Percentiles rank a stretch among this genome's conserved stretches.
phyloP scores from a whole-genome alignment of 64 coral and sea anemone species.

The Astreopora myriophthalma region DNA sequence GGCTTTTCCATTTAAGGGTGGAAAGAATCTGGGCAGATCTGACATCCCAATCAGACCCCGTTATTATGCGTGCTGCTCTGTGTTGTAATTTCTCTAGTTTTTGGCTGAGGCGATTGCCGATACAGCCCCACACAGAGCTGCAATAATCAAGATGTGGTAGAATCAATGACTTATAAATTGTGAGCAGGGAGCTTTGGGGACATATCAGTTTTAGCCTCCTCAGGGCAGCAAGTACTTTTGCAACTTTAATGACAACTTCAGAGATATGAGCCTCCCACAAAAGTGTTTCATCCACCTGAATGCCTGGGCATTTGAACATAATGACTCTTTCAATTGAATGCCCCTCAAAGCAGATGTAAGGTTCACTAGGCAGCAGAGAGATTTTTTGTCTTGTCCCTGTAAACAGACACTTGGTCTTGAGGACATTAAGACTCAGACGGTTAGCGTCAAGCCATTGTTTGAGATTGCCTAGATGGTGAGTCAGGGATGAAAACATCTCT shows the following conservation, averaged over 20 bases:
- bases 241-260: too few relatives aligned
- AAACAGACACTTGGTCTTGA: constrained; percentile 22
- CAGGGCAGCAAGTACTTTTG: too few relatives aligned
- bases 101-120: neutral
- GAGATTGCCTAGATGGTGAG: neutral
- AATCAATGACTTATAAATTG: too few relatives aligned
- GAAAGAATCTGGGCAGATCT: constrained; percentile 1
- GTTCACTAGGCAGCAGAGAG: neutral
- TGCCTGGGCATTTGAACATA: neutral
- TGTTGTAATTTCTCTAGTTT: constrained; percentile 28
- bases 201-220: too few relatives aligned
- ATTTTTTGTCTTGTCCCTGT: neutral
- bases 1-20: constrained; percentile 25
- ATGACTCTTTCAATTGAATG: too few relatives aligned
- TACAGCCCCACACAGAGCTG: constrained; percentile 2
- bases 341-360: neutral
- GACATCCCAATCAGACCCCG: constrained; percentile 1
- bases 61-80: constrained; percentile 6
- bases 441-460: neutral
- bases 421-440: neutral
- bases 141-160: neutral
- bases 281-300: neutral
- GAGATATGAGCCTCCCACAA: neutral
- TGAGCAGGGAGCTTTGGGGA: too few relatives aligned
- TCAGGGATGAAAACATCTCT: neutral